These are phyloP conservation scores for Hypotaenidia okinawae DNA, from an alignment of 2,797 vertebrate genomes.

Conservation along the genomic window DNA sequence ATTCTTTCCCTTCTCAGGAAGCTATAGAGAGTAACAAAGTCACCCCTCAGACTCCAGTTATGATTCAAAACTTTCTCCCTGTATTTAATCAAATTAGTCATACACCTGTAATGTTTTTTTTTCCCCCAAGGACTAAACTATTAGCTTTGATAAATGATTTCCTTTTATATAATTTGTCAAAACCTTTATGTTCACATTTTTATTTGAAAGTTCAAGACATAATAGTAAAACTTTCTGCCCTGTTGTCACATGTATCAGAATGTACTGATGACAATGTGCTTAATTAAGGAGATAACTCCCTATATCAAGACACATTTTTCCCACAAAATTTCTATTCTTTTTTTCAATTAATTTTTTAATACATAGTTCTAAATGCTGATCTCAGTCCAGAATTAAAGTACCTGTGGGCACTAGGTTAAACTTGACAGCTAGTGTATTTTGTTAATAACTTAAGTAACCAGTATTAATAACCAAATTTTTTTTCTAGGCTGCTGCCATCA, in stretches of 20 bases:
- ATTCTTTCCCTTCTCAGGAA: neutral
- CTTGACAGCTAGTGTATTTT: neutral
- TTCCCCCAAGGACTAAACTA: neutral
- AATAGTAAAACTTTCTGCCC: neutral
- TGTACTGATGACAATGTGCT: neutral
- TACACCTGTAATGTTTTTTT: neutral
- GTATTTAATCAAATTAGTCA: neutral
- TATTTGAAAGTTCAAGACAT: neutral
- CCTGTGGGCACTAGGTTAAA: neutral
- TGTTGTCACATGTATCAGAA: neutral
- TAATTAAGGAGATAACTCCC: neutral
- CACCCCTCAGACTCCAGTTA: neutral
- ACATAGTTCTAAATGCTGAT: neutral
- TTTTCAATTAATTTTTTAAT: neutral
- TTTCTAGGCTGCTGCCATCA: slow-evolving; percentile 84
- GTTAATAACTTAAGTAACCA: neutral
- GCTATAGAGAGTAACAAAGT: neutral
- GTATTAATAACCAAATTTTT: neutral
- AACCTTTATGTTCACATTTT: neutral
- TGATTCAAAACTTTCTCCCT: neutral
- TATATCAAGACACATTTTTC: neutral
- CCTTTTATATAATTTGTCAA: neutral
- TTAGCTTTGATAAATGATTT: neutral
- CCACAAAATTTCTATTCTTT: neutral
- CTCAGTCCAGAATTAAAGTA: neutral